These are phyloP conservation scores for Chaenogobius annularis DNA, from an alignment of 2,113 vertebrate species.

Conservation along the genomic window DNA sequence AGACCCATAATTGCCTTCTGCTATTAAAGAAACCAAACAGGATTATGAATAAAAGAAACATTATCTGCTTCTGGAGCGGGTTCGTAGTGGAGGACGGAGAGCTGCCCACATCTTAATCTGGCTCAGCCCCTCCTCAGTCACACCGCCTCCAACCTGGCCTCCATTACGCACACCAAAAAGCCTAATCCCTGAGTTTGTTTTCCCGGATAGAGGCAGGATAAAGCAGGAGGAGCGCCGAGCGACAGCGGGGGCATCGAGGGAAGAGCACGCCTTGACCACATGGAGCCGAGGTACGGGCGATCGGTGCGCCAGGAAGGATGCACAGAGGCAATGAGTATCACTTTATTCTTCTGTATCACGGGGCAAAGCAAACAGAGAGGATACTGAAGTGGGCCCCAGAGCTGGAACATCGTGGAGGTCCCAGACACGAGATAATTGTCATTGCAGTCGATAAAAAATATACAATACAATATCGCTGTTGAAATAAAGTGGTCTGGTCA, in stretches of 20 bases:
- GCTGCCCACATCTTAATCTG: conserved; percentile 60
- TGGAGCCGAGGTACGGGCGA: background rate
- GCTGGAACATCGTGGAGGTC: too few relatives aligned
- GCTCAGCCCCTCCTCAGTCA: conserved; percentile 60
- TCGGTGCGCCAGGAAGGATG: too few relatives aligned
- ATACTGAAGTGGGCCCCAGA: too few relatives aligned
- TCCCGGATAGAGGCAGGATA: conserved; percentile 67
- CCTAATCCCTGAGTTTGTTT: conserved; percentile 78
- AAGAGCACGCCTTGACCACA: background rate
- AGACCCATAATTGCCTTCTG: conserved; percentile 64
- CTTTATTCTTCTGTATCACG: too few relatives aligned
- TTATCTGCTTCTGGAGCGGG: conserved; percentile 69
- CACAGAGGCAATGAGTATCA: background rate
- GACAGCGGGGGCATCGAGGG: too few relatives aligned
- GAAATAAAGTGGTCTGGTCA: too few relatives aligned
- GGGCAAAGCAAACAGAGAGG: too few relatives aligned
- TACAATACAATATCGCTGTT: too few relatives aligned
- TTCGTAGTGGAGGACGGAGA: conserved; percentile 53
- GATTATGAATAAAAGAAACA: conserved; percentile 78
- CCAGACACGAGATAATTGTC: too few relatives aligned
- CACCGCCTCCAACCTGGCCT: conserved; percentile 75
- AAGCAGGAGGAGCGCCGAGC: conserved; percentile 20
- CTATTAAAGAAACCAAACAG: conserved; percentile 64
- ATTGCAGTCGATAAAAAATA: too few relatives aligned
- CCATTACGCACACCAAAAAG: conserved; percentile 73